A percentile compares a stretch with the other conserved stretches of the same genome.
Conservation (phyloP, 2,113 vertebrate genomes). For the Phocoena sinus region DNA sequence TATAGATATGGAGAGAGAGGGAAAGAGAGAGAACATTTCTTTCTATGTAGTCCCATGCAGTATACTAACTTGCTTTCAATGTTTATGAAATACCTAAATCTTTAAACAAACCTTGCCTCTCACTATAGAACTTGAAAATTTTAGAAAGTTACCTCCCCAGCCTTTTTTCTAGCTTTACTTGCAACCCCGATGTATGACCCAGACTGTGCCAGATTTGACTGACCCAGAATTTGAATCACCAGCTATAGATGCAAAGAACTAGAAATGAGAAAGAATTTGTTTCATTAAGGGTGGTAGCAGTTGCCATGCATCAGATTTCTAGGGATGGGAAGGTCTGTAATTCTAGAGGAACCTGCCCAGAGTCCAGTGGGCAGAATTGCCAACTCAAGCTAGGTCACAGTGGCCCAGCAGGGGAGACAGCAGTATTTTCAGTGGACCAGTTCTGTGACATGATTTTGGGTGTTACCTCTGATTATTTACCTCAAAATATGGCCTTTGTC, state of each 20-base stretch:
- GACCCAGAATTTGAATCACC: neutral
- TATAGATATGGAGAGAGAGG: neutral
- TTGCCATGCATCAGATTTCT: fast-evolving
- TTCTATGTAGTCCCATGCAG: no score
- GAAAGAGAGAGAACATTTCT: neutral
- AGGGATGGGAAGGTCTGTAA: no score
- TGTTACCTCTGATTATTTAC: neutral
- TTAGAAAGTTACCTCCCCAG: fast-evolving
- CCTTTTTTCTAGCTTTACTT: neutral
- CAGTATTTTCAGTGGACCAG: neutral
- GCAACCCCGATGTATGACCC: neutral
- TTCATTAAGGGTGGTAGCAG: neutral
- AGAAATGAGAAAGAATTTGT: neutral
- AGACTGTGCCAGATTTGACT: neutral
- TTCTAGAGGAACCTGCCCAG: no score
- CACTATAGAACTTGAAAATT: neutral
- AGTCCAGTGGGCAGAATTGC: no score
- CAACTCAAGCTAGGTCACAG: neutral
- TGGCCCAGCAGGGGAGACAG: neutral
- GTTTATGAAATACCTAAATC: neutral
- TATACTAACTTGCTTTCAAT: neutral
- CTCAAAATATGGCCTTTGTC: neutral
- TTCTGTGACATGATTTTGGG: neutral
- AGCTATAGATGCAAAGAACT: neutral
- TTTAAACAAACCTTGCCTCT: neutral